Evolutionary conservation across 1,140 invertebrate genomes (phyloP).

Genomic region (Drosophila quadrilineata): DNA sequence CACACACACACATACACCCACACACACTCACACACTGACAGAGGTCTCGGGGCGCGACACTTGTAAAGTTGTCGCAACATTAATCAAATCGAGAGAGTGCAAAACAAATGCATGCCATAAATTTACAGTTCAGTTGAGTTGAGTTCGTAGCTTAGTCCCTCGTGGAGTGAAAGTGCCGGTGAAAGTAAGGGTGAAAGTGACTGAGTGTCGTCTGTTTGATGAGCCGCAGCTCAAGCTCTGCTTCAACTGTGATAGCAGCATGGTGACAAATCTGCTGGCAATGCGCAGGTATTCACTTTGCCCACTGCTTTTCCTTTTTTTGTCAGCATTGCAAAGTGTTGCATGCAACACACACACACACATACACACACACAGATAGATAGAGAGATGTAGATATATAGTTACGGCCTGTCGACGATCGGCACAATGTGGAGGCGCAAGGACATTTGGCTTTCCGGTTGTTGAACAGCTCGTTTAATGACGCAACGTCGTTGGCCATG

Average conservation of each 20-base stretch:
- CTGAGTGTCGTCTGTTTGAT: neutral
- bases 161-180: too few relatives aligned
- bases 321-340: conserved; percentile 15
- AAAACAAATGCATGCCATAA: conserved; percentile 62
- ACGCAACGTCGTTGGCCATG: conserved; percentile 45
- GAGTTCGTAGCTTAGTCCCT: conserved; percentile 16
- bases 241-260: neutral
- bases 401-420: neutral
- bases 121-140: conserved; percentile 42
- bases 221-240: neutral
- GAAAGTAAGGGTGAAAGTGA: conserved; percentile 40
- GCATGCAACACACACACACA: conserved; percentile 13
- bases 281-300: conserved; percentile 29
- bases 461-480: conserved; percentile 53
- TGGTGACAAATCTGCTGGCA: conserved; percentile 17
- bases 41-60: conserved; percentile 46
- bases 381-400: neutral
- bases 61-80: conserved; percentile 64
- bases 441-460: conserved; percentile 53
- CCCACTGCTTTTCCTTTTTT: neutral
- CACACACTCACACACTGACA: too few relatives aligned
- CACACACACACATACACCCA: too few relatives aligned
- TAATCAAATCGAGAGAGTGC: conserved; percentile 58
- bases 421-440: conserved; percentile 28
- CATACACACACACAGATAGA: neutral